Percentiles rank a stretch among this genome's conserved stretches.
Evolutionary conservation across 2,113 vertebrate species (phyloP).

Genomic region (Atrichornis clamosus): DNA sequence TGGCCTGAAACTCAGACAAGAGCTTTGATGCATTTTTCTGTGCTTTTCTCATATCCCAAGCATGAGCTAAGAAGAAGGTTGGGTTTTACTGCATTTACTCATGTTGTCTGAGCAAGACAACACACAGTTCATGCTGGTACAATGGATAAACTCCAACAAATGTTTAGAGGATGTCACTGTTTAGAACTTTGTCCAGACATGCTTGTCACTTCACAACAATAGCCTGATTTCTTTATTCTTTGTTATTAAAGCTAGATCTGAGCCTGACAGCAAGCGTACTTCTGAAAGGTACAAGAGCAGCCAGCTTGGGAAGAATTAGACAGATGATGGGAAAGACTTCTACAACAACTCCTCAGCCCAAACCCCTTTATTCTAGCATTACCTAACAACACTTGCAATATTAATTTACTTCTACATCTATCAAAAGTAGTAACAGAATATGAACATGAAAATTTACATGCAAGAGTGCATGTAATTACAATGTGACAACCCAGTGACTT

Average conservation of each 20-base stretch:
- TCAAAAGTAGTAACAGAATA: background rate
- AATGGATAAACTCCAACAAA: background rate
- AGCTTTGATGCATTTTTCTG: background rate
- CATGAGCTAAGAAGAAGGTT: accelerated
- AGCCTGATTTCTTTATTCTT: background rate
- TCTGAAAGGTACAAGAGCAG: background rate
- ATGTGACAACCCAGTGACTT: background rate
- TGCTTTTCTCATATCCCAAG: background rate
- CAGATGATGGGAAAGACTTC: background rate
- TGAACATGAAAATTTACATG: background rate
- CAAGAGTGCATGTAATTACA: background rate
- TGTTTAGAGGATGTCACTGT: background rate
- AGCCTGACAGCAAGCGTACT: background rate
- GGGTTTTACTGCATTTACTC: background rate
- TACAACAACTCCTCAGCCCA: background rate
- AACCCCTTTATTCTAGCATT: background rate
- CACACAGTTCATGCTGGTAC: background rate
- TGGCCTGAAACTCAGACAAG: background rate
- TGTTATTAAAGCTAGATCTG: background rate
- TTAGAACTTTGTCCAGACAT: background rate
- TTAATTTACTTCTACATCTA: background rate
- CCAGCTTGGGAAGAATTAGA: background rate
- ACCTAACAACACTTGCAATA: background rate
- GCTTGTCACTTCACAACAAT: background rate
- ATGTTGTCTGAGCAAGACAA: background rate